Evolutionary conservation across 1,140 invertebrate genomes (phyloP), one percentile per base, ranked within the genome.

Genomic region (Phortica variegata): DNA sequence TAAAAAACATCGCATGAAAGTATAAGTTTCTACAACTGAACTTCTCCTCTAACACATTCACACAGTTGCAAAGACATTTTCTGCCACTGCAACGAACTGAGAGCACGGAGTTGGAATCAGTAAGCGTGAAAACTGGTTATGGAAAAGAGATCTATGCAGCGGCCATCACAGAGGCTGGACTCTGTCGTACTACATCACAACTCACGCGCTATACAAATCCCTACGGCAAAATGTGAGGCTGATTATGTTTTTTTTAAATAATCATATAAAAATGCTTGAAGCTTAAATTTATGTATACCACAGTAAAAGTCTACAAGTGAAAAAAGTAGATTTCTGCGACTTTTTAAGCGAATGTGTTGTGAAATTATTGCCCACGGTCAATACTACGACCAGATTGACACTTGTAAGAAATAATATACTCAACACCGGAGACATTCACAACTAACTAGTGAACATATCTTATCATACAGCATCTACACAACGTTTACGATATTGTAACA

Each of bases 111-210:
- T n/a, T n/a, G n/a, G n/a, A n/a, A n/a, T n/a, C n/a, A n/a, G n/a
- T n/a, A n/a, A n/a, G n/a, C n/a, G n/a, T n/a, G n/a, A n/a, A n/a
- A n/a, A n/a, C n/a, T n/a, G n/a, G n/a, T n/a, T n/a, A n/a, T n/a
- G n/a, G n/a, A n/a, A n/a, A n/a, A n/a, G n/a, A n/a, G n/a, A 12
- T 61, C 0, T 29, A 45, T 43, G 61, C 58, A 8, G 53, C 60
- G 0, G 58, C 49, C 2, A 55, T 73, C 1, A 73, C 70, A 0
- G 70, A 73, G 45, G 46, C 57, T 44, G 70, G 70, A 10, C 19
- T 73, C 5, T 73, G 70, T 16, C 60, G 56, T 32, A 65, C 65
- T 2, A 61, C 43, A 12, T 62, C 50, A 12, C 63, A 56, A 16
- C 32, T 73, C 2, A 36, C 48, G 1, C 50, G 51, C 2, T 70